Conservation (phyloP, 1,140 invertebrate species). For the Caerostris extrusa region DNA sequence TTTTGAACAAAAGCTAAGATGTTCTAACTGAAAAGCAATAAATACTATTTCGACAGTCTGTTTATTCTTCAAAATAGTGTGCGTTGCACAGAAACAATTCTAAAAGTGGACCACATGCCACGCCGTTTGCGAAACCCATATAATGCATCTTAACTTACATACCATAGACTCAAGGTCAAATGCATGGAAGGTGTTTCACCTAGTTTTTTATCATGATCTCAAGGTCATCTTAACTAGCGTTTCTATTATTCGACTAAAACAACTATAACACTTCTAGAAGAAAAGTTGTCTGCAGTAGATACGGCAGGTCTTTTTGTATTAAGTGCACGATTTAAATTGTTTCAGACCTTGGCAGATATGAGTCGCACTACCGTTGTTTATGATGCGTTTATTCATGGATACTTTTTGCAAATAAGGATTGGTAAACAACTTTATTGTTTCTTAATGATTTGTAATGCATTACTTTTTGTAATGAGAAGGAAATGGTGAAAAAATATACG, state of each 20-base stretch:
- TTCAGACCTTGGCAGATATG: not conserved
- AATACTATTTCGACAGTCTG: too few species aligned
- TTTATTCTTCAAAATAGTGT: not conserved
- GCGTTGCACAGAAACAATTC: not conserved
- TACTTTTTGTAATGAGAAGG: not conserved
- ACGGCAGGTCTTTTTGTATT: not conserved
- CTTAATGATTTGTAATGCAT: too few species aligned
- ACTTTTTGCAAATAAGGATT: not conserved
- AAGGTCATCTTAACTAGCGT: conserved; percentile 18
- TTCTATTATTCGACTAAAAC: not conserved
- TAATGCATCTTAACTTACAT: not conserved
- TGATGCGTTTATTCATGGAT: not conserved
- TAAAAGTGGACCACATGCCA: not conserved
- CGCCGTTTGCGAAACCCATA: not conserved
- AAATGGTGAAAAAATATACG: not conserved
- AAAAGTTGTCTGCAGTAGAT: not conserved
- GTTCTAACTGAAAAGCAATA: too few species aligned
- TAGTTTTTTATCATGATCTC: conserved; percentile 55
- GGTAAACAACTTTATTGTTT: too few species aligned
- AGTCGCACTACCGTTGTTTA: not conserved
- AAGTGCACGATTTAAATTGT: not conserved
- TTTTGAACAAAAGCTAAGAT: too few species aligned
- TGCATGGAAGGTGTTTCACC: conserved; percentile 63
- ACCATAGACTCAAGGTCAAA: conserved; percentile 48
- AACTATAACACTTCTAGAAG: not conserved